Evolutionary conservation across 2,113 vertebrate genomes (phyloP), one percentile per base, ranked within the genome.

Genomic region (Actenoides lindsayi): DNA sequence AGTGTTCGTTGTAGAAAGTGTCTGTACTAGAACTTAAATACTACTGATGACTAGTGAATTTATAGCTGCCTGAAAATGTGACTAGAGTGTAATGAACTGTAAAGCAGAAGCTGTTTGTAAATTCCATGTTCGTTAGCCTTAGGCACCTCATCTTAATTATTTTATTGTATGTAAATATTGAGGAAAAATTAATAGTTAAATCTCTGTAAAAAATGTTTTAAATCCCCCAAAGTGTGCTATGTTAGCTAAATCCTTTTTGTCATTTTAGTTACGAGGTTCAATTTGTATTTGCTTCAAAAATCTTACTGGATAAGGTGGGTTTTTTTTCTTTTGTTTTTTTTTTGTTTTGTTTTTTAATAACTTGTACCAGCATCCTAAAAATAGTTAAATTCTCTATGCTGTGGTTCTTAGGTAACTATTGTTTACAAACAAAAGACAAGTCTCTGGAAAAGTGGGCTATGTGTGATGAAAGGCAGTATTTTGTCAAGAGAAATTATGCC

Each of bases 31-130:
- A 76, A 65, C 59, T 95, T 75, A 60, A 65, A 50, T 91, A 91
- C 92, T 97, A 83, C 96, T 97, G 96, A 89, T 90, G 64, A 39
- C 78, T 69, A 68, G 85, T 95, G 94, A 75, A 86, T 57, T 86
- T 63, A 12, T 67, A 92, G 68, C 64, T 88, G 82, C 65, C 86
- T 92, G 89, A 89, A 89, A 86, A 92, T 84, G 90, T 91, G 92
- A 79, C 48, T 70, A 39, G 90, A 74, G 33, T 84, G 73, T 89
- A 51, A 89, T 24, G 73, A 92, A 64, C 39, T 90, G 90, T 90
- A 93, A 68, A 84, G 70, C 60, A 87, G 86, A 84, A 90, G 62
- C 57, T 75, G 87, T 50, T 90, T 92, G 69, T 95, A 92, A 91
- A 93, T 85, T 75, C 50, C 51, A 54, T 70, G 21, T 62, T 91